Evolutionary conservation across 2,888 invertebrate genomes (phyloP), one percentile per base, ranked within the genome.

Genomic region (Aleiodes leptofemur): DNA sequence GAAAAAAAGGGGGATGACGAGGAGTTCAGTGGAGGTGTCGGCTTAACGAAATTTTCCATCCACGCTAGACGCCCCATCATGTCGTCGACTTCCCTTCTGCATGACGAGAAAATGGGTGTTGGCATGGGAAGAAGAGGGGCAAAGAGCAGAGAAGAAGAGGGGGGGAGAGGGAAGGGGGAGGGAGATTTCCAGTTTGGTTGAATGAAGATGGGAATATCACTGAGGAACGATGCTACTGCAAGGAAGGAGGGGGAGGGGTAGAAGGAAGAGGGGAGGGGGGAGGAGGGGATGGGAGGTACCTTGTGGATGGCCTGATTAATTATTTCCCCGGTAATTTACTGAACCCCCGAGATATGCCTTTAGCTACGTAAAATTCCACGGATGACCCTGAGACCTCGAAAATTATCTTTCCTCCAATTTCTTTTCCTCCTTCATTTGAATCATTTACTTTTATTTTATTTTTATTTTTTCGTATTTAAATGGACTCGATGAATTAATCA

Each of bases 301-400:
- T 71, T 70, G 61, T 73, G 74, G 76, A 79, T 74, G 76, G 76
- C 69, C 73, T 70, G 78, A 79, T 79, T 80, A 78, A 80, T 80
- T 78, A 76, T 76, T 78, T 76, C 74, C 68, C 73, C 69, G 55
- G 79, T 77, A 79, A 80, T 80, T 80, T 76, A 74, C 68, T 59
- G 57, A 66, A 51, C 61, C 61, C 61, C 43, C 43, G 61, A 23
- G 61, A 61, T 61, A 61, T 14, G 61, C 14, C 73, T 55, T 34
- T 56, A 55, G 53, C 34, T 11, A 61, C 29, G 31, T 56, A 69
- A 13, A 69, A 69, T 43, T 55, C 14, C 14, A 1, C 61, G 61
- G 16, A 43, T 61, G 43, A 61, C 61, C 61, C 16, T 61, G 61
- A 61, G n/a, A 61, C 16, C 43, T 14, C 16, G 2, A 3, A 11